Percentiles rank a stretch among this genome's conserved stretches.
Conservation (phyloP, 2,797 vertebrate genomes). For the Delichon dasypus region DNA sequence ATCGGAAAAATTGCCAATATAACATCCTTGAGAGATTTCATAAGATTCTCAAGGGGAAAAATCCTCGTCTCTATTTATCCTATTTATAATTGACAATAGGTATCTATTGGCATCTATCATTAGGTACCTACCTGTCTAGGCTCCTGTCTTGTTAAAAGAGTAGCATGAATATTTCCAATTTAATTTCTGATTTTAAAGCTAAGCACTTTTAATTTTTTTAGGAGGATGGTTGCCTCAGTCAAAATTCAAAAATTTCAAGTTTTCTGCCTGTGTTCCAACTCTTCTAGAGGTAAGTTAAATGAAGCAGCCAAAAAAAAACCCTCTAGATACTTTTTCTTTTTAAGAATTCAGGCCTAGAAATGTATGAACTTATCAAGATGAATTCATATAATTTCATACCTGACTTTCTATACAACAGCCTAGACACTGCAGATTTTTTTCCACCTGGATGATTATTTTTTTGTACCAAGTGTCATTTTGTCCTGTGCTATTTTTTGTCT, state of each 20-base stretch:
- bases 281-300: not conserved
- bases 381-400: not conserved
- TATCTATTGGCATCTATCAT: not conserved
- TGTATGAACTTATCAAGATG: not conserved
- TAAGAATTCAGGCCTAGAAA: not conserved
- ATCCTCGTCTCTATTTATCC: not conserved
- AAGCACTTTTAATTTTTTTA: not conserved
- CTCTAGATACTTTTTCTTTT: not conserved
- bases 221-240: not conserved
- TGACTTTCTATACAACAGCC: not conserved
- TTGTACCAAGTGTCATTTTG: not conserved
- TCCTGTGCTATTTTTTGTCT: not conserved
- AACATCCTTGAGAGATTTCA: not conserved
- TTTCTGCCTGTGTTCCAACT: not conserved
- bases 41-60: not conserved
- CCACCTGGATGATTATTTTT: not conserved
- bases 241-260: not conserved
- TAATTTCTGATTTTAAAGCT: not conserved
- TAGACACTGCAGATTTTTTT: not conserved
- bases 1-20: not conserved
- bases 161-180: not conserved
- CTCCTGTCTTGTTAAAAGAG: not conserved
- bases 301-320: not conserved
- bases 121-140: too few relatives aligned
- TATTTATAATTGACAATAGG: not conserved